Conservation (phyloP, 1,140 invertebrate genomes). For the Cotesia chilonis region DNA sequence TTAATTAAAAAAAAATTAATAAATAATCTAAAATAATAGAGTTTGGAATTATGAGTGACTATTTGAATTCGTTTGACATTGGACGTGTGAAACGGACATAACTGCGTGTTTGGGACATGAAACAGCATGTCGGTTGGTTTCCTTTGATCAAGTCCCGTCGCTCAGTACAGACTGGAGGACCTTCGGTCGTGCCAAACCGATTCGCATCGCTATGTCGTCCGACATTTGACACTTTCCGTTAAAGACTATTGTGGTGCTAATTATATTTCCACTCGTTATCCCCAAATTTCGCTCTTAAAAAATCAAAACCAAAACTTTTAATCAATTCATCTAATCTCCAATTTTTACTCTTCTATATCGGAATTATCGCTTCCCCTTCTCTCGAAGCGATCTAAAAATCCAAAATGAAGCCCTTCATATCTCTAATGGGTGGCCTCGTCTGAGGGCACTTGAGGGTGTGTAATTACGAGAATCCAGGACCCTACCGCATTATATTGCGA, state of each 20-base stretch:
- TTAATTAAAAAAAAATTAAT: no score
- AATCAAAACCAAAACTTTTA: no score
- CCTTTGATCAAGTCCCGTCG: slow-evolving; percentile 59
- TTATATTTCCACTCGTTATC: no score
- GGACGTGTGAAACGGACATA: slow-evolving; percentile 44
- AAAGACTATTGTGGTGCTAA: no score
- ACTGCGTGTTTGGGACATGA: slow-evolving; percentile 56
- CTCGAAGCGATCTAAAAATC: no score
- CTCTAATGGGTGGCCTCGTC: slow-evolving; percentile 59
- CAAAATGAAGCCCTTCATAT: no score
- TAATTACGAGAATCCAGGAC: slow-evolving; percentile 66
- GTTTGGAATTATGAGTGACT: slow-evolving; percentile 38
- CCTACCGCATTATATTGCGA: slow-evolving; percentile 54
- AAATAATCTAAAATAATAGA: slow-evolving; percentile 31
- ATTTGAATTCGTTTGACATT: slow-evolving; percentile 42
- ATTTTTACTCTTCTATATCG: no score
- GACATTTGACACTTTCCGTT: no score
- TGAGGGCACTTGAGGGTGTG: slow-evolving; percentile 60
- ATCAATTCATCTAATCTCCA: no score
- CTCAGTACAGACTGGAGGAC: slow-evolving; percentile 44
- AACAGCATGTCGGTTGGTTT: slow-evolving; percentile 45
- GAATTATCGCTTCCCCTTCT: no score
- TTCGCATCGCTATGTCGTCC: slow-evolving; percentile 26
- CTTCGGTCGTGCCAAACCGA: slow-evolving; percentile 40
- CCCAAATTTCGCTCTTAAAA: no score